These are phyloP conservation scores for Halictus ligatus DNA, from an alignment of 2,888 invertebrate species.

Conservation along the genomic window DNA sequence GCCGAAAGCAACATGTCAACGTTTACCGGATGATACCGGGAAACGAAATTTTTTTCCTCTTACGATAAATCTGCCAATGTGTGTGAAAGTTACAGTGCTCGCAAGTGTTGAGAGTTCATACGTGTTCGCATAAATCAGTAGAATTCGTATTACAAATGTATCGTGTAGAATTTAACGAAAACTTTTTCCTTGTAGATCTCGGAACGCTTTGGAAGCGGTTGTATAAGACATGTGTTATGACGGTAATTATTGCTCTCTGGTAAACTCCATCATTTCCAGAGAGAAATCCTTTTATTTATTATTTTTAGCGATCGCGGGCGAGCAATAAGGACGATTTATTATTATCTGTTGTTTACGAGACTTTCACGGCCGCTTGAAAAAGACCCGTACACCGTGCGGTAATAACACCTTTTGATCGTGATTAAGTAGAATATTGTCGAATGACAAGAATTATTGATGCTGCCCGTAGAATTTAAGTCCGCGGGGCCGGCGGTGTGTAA, in stretches of 20 bases:
- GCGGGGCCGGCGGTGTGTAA: not conserved
- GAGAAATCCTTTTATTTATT: not conserved
- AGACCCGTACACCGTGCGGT: not conserved
- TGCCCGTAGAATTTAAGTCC: not conserved
- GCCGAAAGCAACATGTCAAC: no score
- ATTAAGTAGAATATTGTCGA: slow-evolving; percentile 2
- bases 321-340: not conserved
- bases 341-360: not conserved
- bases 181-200: not conserved
- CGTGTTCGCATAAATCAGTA: not conserved
- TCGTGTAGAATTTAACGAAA: not conserved
- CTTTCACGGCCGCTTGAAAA: not conserved
- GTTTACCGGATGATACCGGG: no score
- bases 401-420: not conserved
- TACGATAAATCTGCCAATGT: not conserved
- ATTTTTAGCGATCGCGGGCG: not conserved
- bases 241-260: not conserved
- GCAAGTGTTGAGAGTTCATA: no score
- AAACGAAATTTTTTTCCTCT: not conserved
- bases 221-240: not conserved
- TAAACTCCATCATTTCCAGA: not conserved
- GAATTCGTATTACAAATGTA: not conserved
- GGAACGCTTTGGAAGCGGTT: not conserved
- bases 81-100: no score
- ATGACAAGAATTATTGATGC: not conserved